These are phyloP conservation scores for Panzeria rudis DNA, from an alignment of 2,888 invertebrate genomes.

Conservation along the genomic window DNA sequence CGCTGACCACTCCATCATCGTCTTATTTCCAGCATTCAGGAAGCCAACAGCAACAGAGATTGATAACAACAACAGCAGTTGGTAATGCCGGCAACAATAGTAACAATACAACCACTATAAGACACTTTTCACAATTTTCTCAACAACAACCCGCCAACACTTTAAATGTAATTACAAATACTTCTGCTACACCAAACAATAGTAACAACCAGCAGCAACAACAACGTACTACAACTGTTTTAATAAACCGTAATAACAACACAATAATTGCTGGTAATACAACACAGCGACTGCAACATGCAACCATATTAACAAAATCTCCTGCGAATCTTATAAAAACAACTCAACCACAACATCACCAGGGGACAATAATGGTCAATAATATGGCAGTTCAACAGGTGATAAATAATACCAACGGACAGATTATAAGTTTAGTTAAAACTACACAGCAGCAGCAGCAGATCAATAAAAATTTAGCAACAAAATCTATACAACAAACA, in stretches of 20 bases:
- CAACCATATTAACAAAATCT: constrained; percentile 73
- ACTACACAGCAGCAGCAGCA: constrained; percentile 58
- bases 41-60: constrained; percentile 67
- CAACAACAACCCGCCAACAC: constrained; percentile 74
- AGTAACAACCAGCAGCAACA: constrained; percentile 47
- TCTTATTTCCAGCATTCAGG: constrained; percentile 61
- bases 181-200: constrained; percentile 44
- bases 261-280: constrained; percentile 74
- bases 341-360: constrained; percentile 64
- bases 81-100: constrained; percentile 49
- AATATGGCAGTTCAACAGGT: constrained; percentile 69
- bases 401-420: constrained; percentile 67
- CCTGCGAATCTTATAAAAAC: constrained; percentile 71
- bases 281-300: constrained; percentile 74
- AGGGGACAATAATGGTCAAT: constrained; percentile 65
- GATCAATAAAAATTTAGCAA: constrained; percentile 55
- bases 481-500: constrained; percentile 59
- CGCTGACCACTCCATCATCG: constrained; percentile 67
- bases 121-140: constrained; percentile 79
- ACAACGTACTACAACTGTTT: constrained; percentile 73
- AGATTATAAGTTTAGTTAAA: constrained; percentile 68
- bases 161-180: constrained; percentile 51
- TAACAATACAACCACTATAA: constrained; percentile 73
- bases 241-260: constrained; percentile 75
- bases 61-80: constrained; percentile 68